Evolutionary conservation across 2,797 vertebrate genomes (phyloP).

Genomic region (Bryconaethiops microstoma): DNA sequence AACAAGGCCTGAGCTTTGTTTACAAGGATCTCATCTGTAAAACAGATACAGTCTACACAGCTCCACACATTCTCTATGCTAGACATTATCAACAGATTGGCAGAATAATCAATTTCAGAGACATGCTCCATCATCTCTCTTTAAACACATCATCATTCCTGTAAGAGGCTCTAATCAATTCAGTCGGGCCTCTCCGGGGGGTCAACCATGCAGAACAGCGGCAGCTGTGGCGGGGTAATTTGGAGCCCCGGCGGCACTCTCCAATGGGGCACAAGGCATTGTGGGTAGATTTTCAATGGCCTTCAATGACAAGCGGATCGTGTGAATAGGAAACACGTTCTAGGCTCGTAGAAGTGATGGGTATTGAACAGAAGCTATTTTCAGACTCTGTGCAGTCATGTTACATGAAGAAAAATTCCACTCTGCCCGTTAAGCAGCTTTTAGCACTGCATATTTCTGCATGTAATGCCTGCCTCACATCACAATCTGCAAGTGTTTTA

Average conservation of each 20-base stretch:
- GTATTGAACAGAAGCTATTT: conserved; percentile 39
- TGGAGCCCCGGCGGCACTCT: conserved; percentile 66
- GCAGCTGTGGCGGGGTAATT: conserved; percentile 75
- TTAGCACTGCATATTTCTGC: not conserved
- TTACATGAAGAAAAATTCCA: conserved; percentile 8
- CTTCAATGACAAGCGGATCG: conserved; percentile 63
- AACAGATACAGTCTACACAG: not conserved
- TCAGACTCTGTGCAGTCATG: conserved; percentile 1
- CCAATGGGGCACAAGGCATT: conserved; percentile 72
- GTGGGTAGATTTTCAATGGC: conserved; percentile 71
- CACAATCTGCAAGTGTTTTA: not conserved
- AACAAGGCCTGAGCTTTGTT: not conserved
- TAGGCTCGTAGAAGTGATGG: conserved; percentile 40
- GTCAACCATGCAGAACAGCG: conserved; percentile 66
- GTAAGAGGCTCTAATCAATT: conserved; percentile 72
- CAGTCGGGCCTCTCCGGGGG: conserved; percentile 57
- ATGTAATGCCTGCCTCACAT: not conserved
- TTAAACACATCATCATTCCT: conserved; percentile 76
- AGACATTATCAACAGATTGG: conserved; percentile 54
- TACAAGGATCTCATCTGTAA: not conserved
- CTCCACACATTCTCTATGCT: conserved; percentile 31
- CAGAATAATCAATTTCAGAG: conserved; percentile 67
- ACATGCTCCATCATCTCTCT: conserved; percentile 65
- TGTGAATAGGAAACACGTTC: conserved; percentile 37
- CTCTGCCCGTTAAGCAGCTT: not conserved